phyloP scores from a whole-genome alignment of 2,888 invertebrate species.

The Gari tellinella region DNA sequence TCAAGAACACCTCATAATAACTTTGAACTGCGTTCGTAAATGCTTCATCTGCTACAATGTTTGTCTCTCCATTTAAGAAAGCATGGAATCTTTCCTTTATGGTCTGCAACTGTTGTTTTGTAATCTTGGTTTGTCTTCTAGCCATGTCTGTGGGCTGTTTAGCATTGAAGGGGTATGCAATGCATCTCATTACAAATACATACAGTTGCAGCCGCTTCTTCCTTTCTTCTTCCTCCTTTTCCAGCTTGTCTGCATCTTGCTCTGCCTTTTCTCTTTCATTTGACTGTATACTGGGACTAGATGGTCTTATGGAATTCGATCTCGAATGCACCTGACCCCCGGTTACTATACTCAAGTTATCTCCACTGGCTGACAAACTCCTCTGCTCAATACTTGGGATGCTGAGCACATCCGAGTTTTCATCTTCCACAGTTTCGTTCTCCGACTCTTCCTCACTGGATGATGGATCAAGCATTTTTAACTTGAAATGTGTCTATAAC shows the following conservation, averaged over 20 bases:
- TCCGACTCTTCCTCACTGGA: constrained; percentile 98
- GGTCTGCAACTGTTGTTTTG: constrained; percentile 97
- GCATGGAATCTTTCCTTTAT: constrained; percentile 97
- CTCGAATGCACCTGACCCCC: constrained; percentile 72
- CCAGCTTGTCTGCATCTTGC: constrained; percentile 91
- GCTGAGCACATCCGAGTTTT: constrained; percentile 82
- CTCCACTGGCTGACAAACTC: constrained; percentile 83
- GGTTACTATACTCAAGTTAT: constrained; percentile 78
- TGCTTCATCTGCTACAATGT: constrained; percentile 87
- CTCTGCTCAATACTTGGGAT: constrained; percentile 82
- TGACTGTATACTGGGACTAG: constrained; percentile 95
- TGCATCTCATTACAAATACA: constrained; percentile 98
- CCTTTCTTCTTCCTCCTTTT: constrained; percentile 97
- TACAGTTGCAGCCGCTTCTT: constrained; percentile 97
- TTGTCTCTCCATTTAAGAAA: constrained; percentile 98
- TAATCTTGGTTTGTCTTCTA: constrained; percentile 96
- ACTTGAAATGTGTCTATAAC: not conserved
- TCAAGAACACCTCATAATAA: constrained; percentile 92
- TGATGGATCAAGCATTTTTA: constrained; percentile 95
- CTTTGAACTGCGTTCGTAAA: constrained; percentile 99
- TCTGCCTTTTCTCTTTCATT: constrained; percentile 89
- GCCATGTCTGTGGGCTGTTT: constrained; percentile 99
- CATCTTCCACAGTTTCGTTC: constrained; percentile 90
- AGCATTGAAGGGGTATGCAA: constrained; percentile 99
- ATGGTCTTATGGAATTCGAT: constrained; percentile 89